Evolutionary conservation across 2,888 invertebrate genomes (phyloP), one percentile per base, ranked within the genome.

Genomic region (Tetanocera ferruginea): DNA sequence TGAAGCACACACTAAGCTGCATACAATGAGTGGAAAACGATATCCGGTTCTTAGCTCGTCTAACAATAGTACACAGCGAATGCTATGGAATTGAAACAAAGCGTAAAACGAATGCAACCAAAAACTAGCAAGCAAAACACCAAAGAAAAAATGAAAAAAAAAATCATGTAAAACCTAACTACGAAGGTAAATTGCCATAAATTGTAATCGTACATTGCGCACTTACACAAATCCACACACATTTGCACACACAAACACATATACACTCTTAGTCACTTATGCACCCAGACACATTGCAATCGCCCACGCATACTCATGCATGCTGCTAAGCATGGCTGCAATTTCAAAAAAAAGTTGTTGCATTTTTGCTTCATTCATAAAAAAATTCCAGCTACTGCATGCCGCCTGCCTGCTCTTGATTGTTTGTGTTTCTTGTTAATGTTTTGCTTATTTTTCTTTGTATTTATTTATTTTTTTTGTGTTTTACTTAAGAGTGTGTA

Each of bases 121-220:
- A 60, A 28, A 60, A 28, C 28, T 11, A 25, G 17, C 9, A 60
- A 14, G 28, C 25, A 25, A 25, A 23, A 55, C 0, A 55, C 9
- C 1, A 55, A 28, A 28, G 28, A 14, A 60, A 28, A 28, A 55
- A 9, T 55, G 5, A 19, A 23, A 28, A 25, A 57, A 25, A 28
- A 60, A 60, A 28, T 25, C 23, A 60, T 25, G 60, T 14, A 8
- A 60, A 25, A 28, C 11, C 11, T 28, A 17, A 11, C 60, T 28
- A 60, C 19, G 19, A 37, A 43, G 60, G 60, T 43, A 23, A 67
- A 67, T 67, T 67, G 49, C 23, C 67, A 67, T 67, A 67, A 67
- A 67, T 67, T 67, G 67, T 43, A 31, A 67, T 67, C 67, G 34
- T 19, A 19, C 37, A 37, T 67, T 60, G 60, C 23, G 23, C 60